Base-by-base conservation (phyloP, 2,888 invertebrate species). In the Eremobia ochroleuca region DNA sequence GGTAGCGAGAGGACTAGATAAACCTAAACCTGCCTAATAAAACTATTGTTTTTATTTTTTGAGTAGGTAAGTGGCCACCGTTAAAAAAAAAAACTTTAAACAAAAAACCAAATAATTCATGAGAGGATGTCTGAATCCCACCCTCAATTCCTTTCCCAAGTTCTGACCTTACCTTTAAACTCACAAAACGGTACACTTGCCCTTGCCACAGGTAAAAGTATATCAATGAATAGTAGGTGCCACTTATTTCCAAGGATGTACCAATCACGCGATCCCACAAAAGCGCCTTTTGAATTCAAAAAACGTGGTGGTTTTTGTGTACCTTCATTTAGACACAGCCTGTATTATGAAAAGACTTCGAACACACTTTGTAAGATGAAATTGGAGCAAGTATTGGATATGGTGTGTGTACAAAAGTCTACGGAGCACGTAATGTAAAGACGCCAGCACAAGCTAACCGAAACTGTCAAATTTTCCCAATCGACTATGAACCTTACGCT, bases 131-230 rank as follows among this genome's bases (percentile, higher is more conserved):
- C 34, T 18, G 6, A 58, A 34, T 28, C 43, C 28, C 8, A 58
- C 31, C 28, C 76, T 58, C n/a, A 34, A 37, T 55, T 52, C 52
- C 6, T 25, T 55, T 64, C 49, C 62, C 34, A 6, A 31, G 3
- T 18, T 71, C 25, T 91, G 92, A 91, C 92, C 91, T 93, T 88
- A 90, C 87, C 84, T 81, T 82, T 76, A 81, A 90, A 87, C 82
- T 37, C 34, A 82, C 40, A 87, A 86, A 87, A 91, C 87, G 84
- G 90, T 85, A 87, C 71, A 76, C 83, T 87, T 85, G 91, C 91
- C 93, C 93, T 93, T 92, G 92, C 91, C 76, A 77, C 90, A 88
- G 88, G 89, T 90, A 91, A 91, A 89, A 91, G 89, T 91, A 90
- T 90, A 90, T 88, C 76, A 90, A 89, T 92, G 90, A 91, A 93